These are phyloP conservation scores for Archilochus colubris DNA, from an alignment of 2,113 vertebrate genomes.

Conservation along the genomic window DNA sequence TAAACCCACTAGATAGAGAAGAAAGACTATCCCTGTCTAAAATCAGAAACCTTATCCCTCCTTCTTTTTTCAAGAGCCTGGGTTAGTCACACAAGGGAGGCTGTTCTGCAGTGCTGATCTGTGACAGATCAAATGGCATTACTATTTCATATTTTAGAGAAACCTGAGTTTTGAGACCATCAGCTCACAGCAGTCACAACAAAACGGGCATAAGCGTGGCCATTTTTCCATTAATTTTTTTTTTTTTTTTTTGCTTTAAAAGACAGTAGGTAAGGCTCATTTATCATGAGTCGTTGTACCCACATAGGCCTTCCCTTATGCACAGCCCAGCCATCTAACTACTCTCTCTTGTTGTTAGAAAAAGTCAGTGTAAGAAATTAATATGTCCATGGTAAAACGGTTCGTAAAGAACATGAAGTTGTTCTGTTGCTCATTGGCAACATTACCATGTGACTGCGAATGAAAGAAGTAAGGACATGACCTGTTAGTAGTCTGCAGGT, in stretches of 20 bases:
- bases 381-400: neutral
- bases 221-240: neutral
- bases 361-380: neutral
- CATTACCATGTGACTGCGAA: neutral
- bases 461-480: neutral
- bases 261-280: neutral
- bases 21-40: neutral
- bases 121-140: neutral
- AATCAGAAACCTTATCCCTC: neutral
- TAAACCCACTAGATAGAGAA: neutral
- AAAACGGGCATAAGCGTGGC: neutral
- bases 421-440: neutral
- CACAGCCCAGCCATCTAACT: neutral
- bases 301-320: accelerated
- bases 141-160: neutral
- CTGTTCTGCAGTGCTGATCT: neutral
- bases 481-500: neutral
- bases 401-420: neutral
- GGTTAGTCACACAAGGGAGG: neutral
- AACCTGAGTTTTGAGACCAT: neutral
- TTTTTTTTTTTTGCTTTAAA: neutral
- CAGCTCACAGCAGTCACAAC: neutral
- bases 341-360: neutral
- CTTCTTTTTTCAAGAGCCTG: neutral
- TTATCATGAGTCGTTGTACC: neutral